Percentiles rank a stretch among this genome's conserved stretches.
These are phyloP conservation scores for Strix occidentalis DNA, from an alignment of 2,797 vertebrate genomes.

Conservation along the genomic window DNA sequence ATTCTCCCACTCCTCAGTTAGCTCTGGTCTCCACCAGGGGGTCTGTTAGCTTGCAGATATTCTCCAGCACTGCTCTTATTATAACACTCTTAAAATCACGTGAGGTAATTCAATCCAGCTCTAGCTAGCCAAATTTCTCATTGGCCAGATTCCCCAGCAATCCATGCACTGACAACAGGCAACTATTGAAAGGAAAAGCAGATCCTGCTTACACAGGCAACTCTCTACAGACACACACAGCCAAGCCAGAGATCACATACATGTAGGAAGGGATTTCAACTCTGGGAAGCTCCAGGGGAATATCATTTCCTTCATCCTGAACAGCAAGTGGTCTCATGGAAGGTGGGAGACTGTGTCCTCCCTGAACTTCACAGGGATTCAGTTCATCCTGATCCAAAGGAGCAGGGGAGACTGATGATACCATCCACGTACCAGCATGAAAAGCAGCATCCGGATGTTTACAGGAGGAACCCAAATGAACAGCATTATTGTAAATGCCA, in stretches of 20 bases:
- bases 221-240: background rate
- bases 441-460: background rate
- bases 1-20: background rate
- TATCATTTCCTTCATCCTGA: background rate
- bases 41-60: background rate
- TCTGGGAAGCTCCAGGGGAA: background rate
- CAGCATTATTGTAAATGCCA: slow-evolving; percentile 42
- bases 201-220: background rate
- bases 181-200: background rate
- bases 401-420: background rate
- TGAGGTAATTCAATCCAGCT: background rate
- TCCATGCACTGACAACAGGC: background rate
- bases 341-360: background rate
- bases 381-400: background rate
- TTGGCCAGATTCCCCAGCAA: background rate
- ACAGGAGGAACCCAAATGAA: slow-evolving; percentile 26
- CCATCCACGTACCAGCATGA: background rate
- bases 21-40: background rate
- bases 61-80: background rate
- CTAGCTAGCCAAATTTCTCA: background rate
- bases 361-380: background rate
- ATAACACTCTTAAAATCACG: background rate
- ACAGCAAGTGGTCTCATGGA: background rate
- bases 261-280: background rate
- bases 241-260: background rate